Percentiles rank a stretch among this genome's conserved stretches.
Evolutionary conservation across 1,140 invertebrate genomes (phyloP).

Genomic region (Spodoptera litura): DNA sequence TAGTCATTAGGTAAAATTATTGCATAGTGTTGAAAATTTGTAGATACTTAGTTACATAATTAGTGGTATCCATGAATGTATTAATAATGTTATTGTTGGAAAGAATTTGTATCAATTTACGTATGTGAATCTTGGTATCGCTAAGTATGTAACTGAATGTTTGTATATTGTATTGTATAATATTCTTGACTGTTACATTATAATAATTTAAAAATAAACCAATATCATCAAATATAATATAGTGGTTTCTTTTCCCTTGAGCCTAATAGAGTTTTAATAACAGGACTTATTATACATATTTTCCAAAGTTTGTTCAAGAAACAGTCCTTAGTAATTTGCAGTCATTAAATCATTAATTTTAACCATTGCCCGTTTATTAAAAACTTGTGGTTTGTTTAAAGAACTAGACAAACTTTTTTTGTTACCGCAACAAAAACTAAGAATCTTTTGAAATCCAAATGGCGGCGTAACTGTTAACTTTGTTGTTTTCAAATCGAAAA

Average conservation of each 20-base stretch:
- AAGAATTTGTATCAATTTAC: slow-evolving; percentile 11
- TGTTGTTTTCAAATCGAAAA: slow-evolving; percentile 65
- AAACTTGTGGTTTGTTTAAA: slow-evolving; percentile 54
- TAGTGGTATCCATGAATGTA: slow-evolving; percentile 43
- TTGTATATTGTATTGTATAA: slow-evolving; percentile 51
- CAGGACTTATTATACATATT: neutral
- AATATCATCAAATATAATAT: slow-evolving; percentile 40
- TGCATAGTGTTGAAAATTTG: slow-evolving; percentile 69
- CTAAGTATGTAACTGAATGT: slow-evolving; percentile 50
- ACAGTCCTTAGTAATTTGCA: slow-evolving; percentile 25
- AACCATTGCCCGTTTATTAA: slow-evolving; percentile 29
- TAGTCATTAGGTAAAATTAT: slow-evolving; percentile 81
- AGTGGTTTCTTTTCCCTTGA: neutral
- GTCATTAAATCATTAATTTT: slow-evolving; percentile 46
- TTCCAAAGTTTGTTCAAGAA: slow-evolving; percentile 37
- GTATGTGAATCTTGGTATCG: slow-evolving; percentile 30
- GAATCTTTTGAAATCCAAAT: slow-evolving; percentile 62
- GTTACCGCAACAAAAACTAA: slow-evolving; percentile 53
- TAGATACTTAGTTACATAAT: slow-evolving; percentile 63
- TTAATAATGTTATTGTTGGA: slow-evolving; percentile 23
- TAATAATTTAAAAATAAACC: slow-evolving; percentile 69
- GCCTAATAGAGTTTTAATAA: neutral
- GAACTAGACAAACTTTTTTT: slow-evolving; percentile 56
- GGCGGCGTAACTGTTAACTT: slow-evolving; percentile 60
- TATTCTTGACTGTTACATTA: slow-evolving; percentile 68